Base-by-base conservation (phyloP, 2,113 vertebrate species). In the Pedetes capensis region DNA sequence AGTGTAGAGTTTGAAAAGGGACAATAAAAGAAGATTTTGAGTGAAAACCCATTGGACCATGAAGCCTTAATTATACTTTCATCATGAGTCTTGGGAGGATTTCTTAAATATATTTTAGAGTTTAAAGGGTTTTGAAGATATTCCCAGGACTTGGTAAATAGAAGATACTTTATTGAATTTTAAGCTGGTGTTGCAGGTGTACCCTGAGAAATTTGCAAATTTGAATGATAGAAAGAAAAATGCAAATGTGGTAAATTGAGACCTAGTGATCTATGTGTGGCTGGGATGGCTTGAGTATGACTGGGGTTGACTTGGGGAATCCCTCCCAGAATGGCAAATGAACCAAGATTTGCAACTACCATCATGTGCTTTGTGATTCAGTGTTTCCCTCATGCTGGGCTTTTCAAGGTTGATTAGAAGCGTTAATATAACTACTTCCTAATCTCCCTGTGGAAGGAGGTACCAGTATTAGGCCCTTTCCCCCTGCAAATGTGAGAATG, bases 41-140 rank as follows among this genome's bases (percentile, higher is more conserved):
- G 83, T 89, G 53, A 68, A 96, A 95, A 74, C 25, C 37, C 78
- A 84, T 18, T 95, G 49, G 51, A 69, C 80, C 84, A 72, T 68
- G 89, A 93, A 44, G 17, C 88, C 74, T 91, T 72, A 29, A 49
- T 59, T 37, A 22, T 69, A 42, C 49, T 78, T 94, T 91, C 23
- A 88, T 95, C 87, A 74, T 91, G 74, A 96, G 57, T 80, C 64
- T 8, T 16, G 53, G 39, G 71, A 51, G 74, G 8, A 8, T 66
- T 34, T n/a, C 57, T 61, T 61, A n/a, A 76, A 49, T 27, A 37
- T 8, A 8, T 37, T 64, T 8, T 71, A 86, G 81, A 47, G 6
- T 32, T 64, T 84, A 55, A 80, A 94, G 82, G 71, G 8, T 79
- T 51, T 86, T 88, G 8, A 90, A 93, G 84, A 87, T 94, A 57